Percentiles rank a stretch among this genome's conserved stretches.
Conservation (phyloP, 92 coral and sea anemone genomes). For the Bergia sp. region DNA sequence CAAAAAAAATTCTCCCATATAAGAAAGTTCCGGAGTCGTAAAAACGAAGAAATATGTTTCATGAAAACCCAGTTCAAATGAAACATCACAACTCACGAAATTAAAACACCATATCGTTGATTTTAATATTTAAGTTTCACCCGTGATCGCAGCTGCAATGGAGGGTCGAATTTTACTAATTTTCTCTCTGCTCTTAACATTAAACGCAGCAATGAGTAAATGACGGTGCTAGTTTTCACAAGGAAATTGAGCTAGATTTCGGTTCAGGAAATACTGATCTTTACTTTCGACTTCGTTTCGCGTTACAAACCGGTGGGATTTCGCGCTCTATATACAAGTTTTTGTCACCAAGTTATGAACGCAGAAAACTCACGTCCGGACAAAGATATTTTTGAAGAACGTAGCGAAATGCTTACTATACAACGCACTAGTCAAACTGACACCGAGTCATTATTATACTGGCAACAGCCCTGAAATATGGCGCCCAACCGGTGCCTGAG, state of each 20-base stretch:
- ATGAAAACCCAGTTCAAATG: background rate
- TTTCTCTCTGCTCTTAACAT: background rate
- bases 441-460: slow-evolving; percentile 7
- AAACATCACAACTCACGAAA: slow-evolving; percentile 4
- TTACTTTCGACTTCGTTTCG: slow-evolving; percentile 2
- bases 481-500: slow-evolving; percentile 36
- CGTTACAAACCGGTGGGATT: background rate
- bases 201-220: background rate
- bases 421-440: background rate
- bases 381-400: background rate
- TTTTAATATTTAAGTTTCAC: background rate
- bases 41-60: background rate
- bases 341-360: background rate
- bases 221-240: background rate
- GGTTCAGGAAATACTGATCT: slow-evolving; percentile 7
- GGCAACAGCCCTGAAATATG: slow-evolving; percentile 38
- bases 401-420: background rate
- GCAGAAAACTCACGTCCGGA: background rate
- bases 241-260: background rate
- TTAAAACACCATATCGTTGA: slow-evolving; percentile 12
- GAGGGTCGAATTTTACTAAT: background rate
- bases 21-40: background rate
- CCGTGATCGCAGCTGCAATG: slow-evolving; percentile 18
- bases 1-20: background rate
- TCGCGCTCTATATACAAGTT: slow-evolving; percentile 14